These are phyloP conservation scores for Chionis minor DNA, from an alignment of 2,113 vertebrate genomes.

Conservation along the genomic window DNA sequence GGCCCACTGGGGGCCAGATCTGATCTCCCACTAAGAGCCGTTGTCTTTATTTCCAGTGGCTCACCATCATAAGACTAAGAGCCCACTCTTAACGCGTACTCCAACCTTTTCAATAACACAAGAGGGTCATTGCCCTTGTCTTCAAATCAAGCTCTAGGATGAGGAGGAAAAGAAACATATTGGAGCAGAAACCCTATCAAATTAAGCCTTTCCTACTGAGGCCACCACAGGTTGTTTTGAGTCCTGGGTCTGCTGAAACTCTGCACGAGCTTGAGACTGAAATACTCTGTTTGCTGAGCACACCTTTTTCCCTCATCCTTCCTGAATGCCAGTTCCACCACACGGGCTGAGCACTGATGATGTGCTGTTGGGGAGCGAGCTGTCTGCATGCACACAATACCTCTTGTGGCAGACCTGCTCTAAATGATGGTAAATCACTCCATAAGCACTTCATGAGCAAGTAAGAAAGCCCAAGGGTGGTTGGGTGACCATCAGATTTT, in stretches of 20 bases:
- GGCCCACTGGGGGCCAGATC: neutral
- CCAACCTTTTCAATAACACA: neutral
- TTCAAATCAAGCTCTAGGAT: neutral
- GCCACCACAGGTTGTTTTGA: neutral
- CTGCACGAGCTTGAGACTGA: neutral
- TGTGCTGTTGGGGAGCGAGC: fast-evolving
- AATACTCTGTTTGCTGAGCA: neutral
- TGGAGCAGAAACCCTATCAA: fast-evolving
- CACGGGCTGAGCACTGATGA: neutral
- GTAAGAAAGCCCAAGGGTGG: neutral
- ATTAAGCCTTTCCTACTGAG: neutral
- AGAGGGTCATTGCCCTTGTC: neutral
- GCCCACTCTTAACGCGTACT: neutral
- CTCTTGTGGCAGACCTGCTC: neutral
- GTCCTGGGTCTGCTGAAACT: neutral
- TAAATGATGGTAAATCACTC: too few relatives aligned
- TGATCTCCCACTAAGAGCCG: neutral
- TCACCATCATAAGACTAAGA: neutral
- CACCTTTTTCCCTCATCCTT: neutral
- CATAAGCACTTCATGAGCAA: fast-evolving
- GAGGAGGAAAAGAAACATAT: neutral
- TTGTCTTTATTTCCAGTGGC: neutral
- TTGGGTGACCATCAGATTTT: neutral
- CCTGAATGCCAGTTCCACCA: neutral
- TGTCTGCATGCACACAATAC: fast-evolving